phyloP scores from a whole-genome alignment of 1,140 invertebrate genomes.

The Dufourea novaeangliae region DNA sequence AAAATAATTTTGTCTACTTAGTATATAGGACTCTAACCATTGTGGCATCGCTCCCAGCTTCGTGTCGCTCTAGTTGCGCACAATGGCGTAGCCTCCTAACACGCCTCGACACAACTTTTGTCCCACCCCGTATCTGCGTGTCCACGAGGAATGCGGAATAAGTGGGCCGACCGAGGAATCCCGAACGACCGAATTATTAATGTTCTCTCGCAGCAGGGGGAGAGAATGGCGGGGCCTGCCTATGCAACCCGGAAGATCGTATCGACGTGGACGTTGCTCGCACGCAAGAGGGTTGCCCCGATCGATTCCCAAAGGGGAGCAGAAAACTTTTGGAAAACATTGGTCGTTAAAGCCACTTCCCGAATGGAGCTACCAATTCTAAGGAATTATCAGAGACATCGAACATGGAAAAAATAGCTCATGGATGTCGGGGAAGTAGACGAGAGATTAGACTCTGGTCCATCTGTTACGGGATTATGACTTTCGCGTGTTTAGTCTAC shows the following conservation, averaged over 20 bases:
- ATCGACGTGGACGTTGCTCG: background rate
- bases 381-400: no score
- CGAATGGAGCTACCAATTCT: no score
- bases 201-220: background rate
- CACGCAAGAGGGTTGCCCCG: background rate
- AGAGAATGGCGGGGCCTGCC: background rate
- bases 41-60: constrained; percentile 11
- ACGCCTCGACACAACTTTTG: background rate
- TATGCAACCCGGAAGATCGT: background rate
- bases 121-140: no score
- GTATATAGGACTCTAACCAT: no score
- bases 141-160: constrained; percentile 27
- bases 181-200: constrained; percentile 1
- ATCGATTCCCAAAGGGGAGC: background rate
- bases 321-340: background rate
- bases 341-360: background rate
- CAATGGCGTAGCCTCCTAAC: constrained; percentile 2
- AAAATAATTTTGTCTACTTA: no score
- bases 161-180: constrained; percentile 25
- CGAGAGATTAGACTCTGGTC: no score
- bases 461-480: no score
- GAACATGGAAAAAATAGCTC: no score
- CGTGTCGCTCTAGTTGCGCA: constrained; percentile 1
- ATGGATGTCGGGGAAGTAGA: no score
- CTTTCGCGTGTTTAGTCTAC: no score